Evolutionary conservation across 2,797 vertebrate species (phyloP).

Genomic region (Crocodylus rhombifer): DNA sequence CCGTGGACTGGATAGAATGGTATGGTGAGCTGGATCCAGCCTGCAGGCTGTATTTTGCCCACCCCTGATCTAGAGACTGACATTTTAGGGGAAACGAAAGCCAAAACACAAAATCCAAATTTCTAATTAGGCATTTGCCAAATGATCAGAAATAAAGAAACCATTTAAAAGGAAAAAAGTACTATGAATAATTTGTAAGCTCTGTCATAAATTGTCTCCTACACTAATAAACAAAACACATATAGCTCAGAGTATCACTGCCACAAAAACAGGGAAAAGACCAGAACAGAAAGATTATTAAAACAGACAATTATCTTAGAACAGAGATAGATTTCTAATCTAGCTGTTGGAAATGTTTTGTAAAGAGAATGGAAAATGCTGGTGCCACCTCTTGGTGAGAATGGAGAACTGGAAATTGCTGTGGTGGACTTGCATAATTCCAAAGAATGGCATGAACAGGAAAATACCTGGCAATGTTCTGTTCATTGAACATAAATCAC

Average conservation of each 20-base stretch:
- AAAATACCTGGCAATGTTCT: background rate
- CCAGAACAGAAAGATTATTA: background rate
- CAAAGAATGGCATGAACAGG: background rate
- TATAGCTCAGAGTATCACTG: conserved; percentile 5
- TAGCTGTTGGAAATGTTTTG: background rate
- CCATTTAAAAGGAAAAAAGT: background rate
- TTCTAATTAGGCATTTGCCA: background rate
- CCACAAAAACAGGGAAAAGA: background rate
- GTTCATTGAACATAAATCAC: background rate
- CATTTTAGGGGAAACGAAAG: background rate
- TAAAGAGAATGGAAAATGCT: conserved; percentile 57
- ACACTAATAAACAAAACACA: conserved; percentile 7
- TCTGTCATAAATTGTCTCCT: conserved; percentile 6
- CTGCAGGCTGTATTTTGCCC: no score
- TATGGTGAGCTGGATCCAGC: no score
- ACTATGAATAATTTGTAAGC: conserved; percentile 22
- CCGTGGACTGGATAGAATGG: no score
- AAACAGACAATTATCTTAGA: conserved; percentile 30
- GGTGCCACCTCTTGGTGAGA: conserved; percentile 72
- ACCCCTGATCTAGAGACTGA: background rate
- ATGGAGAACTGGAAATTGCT: conserved; percentile 51
- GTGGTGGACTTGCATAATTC: conserved; percentile 52
- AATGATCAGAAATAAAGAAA: background rate
- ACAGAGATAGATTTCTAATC: conserved; percentile 15
- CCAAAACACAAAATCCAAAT: background rate